phyloP scores from a whole-genome alignment of 2,797 vertebrate genomes.

The Enteromius radiatus region DNA sequence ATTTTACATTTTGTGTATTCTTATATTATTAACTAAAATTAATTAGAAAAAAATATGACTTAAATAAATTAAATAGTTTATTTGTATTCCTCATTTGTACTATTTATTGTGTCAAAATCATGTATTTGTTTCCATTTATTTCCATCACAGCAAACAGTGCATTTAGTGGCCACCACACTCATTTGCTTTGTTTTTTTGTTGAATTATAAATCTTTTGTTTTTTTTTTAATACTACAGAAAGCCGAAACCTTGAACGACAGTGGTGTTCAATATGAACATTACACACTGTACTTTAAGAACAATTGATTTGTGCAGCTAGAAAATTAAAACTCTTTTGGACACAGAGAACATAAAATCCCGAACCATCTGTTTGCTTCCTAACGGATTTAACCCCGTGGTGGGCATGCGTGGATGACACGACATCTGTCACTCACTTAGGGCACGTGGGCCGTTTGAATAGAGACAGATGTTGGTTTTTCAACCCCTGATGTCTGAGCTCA shows the following conservation, averaged over 20 bases:
- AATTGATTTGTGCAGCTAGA: neutral
- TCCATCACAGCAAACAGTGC: neutral
- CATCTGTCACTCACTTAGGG: constrained; percentile 42
- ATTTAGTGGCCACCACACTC: neutral
- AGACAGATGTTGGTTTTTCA: constrained; percentile 51
- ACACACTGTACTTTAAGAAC: neutral
- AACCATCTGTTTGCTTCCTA: constrained; percentile 29
- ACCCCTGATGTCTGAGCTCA: constrained; percentile 18
- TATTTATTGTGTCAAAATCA: neutral
- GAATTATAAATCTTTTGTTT: neutral
- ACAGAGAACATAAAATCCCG: constrained; percentile 23
- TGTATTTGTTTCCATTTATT: neutral
- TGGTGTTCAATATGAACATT: neutral
- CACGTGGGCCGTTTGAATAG: constrained; percentile 13
- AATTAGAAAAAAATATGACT: no score
- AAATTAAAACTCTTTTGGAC: neutral
- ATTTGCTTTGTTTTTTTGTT: neutral
- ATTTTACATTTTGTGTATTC: no score
- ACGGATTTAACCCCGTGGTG: constrained; percentile 16
- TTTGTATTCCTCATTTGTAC: no score
- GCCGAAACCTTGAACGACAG: neutral
- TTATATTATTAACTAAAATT: no score
- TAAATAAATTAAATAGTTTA: no score
- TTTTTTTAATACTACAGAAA: neutral
- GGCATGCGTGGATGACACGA: constrained; percentile 31